These are phyloP conservation scores for Peromyscus leucopus DNA, from an alignment of 2,113 vertebrate genomes.

Conservation along the genomic window DNA sequence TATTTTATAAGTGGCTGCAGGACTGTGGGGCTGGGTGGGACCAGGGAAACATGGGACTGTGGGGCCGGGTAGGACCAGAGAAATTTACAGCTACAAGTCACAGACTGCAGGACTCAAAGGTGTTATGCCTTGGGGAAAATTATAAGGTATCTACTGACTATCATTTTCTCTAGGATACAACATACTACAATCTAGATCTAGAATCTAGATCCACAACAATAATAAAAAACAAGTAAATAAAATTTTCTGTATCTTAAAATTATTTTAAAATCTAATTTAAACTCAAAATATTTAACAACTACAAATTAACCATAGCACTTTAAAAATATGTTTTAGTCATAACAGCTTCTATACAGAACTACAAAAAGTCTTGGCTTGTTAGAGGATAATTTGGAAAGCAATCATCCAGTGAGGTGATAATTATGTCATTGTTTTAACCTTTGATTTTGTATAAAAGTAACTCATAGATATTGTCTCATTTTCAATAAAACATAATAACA, in stretches of 20 bases:
- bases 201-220: conserved; percentile 25
- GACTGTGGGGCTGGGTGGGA: too few species aligned
- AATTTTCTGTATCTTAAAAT: conserved; percentile 58
- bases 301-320: neutral
- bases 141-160: conserved; percentile 12
- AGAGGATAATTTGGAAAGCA: conserved; percentile 45
- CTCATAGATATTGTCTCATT: conserved; percentile 1
- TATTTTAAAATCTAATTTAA: conserved; percentile 63
- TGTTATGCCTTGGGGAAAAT: conserved; percentile 11
- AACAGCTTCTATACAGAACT: conserved; percentile 38
- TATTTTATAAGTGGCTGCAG: too few species aligned
- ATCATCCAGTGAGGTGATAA: conserved; percentile 35
- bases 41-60: too few species aligned
- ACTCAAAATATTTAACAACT: conserved; percentile 44
- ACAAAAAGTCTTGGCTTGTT: conserved; percentile 15
- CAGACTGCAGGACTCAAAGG: conserved; percentile 17
- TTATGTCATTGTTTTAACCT: conserved; percentile 22
- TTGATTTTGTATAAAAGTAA: conserved; percentile 63
- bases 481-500: conserved; percentile 63
- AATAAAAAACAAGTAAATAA: conserved; percentile 56
- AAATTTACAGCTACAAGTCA: too few species aligned
- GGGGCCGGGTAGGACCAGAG: too few species aligned
- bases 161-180: neutral
- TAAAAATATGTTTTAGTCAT: conserved; percentile 26
- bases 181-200: conserved; percentile 4